Conservation (phyloP, 2,797 vertebrate species). For the Sardinella longiceps region DNA sequence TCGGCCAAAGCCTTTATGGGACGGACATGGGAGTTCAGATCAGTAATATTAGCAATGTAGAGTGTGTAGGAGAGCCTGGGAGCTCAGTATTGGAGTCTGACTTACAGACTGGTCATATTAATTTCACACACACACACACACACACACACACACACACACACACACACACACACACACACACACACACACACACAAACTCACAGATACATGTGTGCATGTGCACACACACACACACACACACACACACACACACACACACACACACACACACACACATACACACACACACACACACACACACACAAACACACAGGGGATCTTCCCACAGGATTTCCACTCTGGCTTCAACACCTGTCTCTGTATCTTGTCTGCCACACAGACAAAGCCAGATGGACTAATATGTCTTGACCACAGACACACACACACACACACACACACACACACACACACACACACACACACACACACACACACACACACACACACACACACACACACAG, state of each 20-base stretch:
- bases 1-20: too few species aligned
- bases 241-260: neutral
- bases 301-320: neutral
- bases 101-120: neutral
- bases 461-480: slow-evolving; percentile 36
- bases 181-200: too few species aligned
- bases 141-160: neutral
- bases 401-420: slow-evolving; percentile 10
- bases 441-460: slow-evolving; percentile 41
- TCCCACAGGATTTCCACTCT: neutral
- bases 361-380: slow-evolving; percentile 6
- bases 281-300: neutral
- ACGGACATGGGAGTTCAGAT: too few species aligned
- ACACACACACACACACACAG: slow-evolving; percentile 54
- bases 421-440: slow-evolving; percentile 20
- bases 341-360: slow-evolving; percentile 20
- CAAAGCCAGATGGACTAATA: slow-evolving; percentile 29
- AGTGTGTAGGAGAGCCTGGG: neutral
- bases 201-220: too few species aligned
- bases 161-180: neutral
- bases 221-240: neutral
- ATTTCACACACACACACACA: neutral
- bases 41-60: too few species aligned
- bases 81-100: neutral
- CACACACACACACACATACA: neutral